Evolutionary conservation across 2,113 vertebrate species (phyloP).

Genomic region (Lepus americanus): DNA sequence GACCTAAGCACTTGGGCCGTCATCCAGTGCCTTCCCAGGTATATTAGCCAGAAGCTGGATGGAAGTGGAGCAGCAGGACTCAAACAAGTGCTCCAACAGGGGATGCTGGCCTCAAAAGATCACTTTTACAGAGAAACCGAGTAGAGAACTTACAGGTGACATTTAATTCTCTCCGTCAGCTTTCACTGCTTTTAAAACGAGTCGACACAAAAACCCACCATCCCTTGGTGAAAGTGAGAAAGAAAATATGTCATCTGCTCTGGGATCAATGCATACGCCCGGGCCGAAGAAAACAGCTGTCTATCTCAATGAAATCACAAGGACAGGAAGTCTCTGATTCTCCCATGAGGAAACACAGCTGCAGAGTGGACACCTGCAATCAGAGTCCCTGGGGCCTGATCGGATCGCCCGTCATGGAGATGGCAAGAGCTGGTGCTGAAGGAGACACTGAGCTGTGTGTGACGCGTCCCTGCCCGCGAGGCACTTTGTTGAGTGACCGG

Average conservation of each 20-base stretch:
- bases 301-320: constrained; percentile 67
- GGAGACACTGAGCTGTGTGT: not conserved
- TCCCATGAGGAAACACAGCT: constrained; percentile 56
- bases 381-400: not conserved
- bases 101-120: constrained; percentile 7
- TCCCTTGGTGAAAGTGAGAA: constrained; percentile 31
- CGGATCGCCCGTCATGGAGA: not conserved
- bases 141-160: constrained; percentile 54
- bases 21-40: too few relatives aligned
- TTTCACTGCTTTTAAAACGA: constrained; percentile 46
- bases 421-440: not conserved
- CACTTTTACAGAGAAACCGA: constrained; percentile 42
- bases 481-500: not conserved
- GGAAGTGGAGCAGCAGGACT: too few relatives aligned
- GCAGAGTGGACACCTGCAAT: constrained; percentile 38
- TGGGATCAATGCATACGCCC: constrained; percentile 17
- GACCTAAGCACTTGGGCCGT: too few relatives aligned
- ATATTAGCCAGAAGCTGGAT: too few relatives aligned
- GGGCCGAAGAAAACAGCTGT: constrained; percentile 13
- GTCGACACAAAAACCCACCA: not conserved
- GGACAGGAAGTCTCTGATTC: constrained; percentile 60
- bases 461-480: not conserved
- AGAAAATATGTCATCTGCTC: constrained; percentile 56
- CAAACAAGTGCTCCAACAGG: too few relatives aligned
- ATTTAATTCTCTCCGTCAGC: constrained; percentile 63